Evolutionary conservation across 1,140 invertebrate genomes (phyloP), one percentile per base, ranked within the genome.

Genomic region (Euura saliciscinereae): DNA sequence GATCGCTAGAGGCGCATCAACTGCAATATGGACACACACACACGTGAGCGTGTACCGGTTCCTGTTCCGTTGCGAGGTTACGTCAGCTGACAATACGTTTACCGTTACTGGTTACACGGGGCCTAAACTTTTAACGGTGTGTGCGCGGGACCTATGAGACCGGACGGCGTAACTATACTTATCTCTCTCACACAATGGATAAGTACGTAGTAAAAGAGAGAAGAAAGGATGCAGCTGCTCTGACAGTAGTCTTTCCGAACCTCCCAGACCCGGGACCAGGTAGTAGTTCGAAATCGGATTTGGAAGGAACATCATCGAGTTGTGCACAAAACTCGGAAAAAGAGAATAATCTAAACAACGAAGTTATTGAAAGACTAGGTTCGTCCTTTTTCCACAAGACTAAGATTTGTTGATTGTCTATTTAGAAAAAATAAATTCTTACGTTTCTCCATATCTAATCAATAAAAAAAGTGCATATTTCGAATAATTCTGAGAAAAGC

Each of bases 171-270:
- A 11, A 51, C 46, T 51, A 51, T 51, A 51, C 46, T 51, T 51
- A 51, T 51, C 46, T 51, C 46, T 51, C 46, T 51, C 46, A 51
- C 46, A 51, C 46, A 51, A 51, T 51, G 46, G 46, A 51, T 51
- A 51, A 51, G 11, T 51, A 51, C 46, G 11, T 51, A 51, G 6
- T 51, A 51, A 51, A 51, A 51, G 46, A 51, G 46, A 51, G 46
- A 51, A 51, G 46, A 51, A 51, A 51, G 11, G 46, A 51, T 51
- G 46, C 46, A 51, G 46, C 46, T 51, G 46, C 46, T 51, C 11
- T 51, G 11, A 51, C 46, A 51, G 46, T 51, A 51, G 46, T 51
- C 46, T 51, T 11, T 51, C 46, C 46, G 11, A 51, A 51, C 46
- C 46, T 51, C 46, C 46, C 46, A 51, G 46, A 51, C 46, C 46